Evolutionary conservation across 2,888 invertebrate genomes (phyloP).

Genomic region (Oxytorus armatus): DNA sequence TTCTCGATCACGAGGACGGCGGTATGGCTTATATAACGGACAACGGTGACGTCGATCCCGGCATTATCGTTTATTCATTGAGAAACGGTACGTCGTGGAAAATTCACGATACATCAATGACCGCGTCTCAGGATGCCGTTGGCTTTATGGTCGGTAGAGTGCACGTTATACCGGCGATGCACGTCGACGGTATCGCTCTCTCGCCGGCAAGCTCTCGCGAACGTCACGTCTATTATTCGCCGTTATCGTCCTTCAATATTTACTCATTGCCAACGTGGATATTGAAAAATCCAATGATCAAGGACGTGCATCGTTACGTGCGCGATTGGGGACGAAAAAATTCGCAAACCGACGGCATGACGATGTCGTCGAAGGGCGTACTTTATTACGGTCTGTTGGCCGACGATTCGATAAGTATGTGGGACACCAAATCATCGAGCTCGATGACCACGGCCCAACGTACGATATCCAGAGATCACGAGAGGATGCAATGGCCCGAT

Average conservation of each 20-base stretch:
- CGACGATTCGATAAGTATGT: constrained; percentile 89
- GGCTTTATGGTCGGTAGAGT: constrained; percentile 88
- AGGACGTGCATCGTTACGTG: constrained; percentile 83
- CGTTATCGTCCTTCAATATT: constrained; percentile 89
- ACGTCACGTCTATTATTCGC: constrained; percentile 87
- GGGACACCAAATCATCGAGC: constrained; percentile 87
- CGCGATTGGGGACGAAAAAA: constrained; percentile 87
- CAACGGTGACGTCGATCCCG: constrained; percentile 89
- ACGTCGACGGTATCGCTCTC: constrained; percentile 90
- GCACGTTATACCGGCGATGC: constrained; percentile 86
- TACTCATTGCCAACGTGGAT: constrained; percentile 88
- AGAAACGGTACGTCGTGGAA: constrained; percentile 89
- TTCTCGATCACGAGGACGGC: constrained; percentile 89
- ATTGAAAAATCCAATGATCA: constrained; percentile 86
- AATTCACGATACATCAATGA: constrained; percentile 89
- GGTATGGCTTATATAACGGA: constrained; percentile 91
- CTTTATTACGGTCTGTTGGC: constrained; percentile 90
- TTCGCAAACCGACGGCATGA: constrained; percentile 91
- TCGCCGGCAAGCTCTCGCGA: constrained; percentile 85
- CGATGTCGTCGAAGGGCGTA: constrained; percentile 89
- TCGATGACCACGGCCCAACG: constrained; percentile 87
- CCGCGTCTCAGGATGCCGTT: constrained; percentile 86
- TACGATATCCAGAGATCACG: constrained; percentile 88
- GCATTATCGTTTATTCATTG: constrained; percentile 90
- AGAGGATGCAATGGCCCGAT: constrained; percentile 90